Evolutionary conservation across 1,140 invertebrate genomes (phyloP).

Genomic region (Hesperophylax magnus): DNA sequence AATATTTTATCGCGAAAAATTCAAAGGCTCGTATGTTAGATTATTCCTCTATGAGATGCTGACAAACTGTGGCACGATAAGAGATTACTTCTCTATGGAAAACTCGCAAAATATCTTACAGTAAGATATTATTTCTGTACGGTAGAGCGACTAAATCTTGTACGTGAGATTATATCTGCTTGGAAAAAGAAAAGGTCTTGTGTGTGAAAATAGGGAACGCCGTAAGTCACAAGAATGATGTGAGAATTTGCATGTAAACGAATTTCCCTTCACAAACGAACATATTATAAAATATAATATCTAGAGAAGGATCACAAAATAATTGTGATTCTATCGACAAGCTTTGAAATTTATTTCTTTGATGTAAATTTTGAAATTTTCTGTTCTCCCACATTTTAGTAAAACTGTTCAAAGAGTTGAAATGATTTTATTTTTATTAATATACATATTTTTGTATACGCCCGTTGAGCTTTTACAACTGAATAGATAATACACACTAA

Average conservation of each 20-base stretch:
- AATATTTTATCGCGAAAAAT: conserved; percentile 1
- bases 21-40: not conserved
- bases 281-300: not conserved
- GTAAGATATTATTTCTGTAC: no score
- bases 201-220: not conserved
- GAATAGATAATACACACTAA: no score
- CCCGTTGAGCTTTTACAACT: no score
- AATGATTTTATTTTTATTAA: no score
- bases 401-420: not conserved
- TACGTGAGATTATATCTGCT: no score
- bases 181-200: no score
- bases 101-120: no score
- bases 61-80: no score
- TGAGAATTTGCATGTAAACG: conserved; percentile 10
- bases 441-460: no score
- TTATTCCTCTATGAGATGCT: not conserved
- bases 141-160: no score
- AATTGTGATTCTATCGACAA: not conserved
- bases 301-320: not conserved
- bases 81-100: no score
- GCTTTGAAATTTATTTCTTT: conserved; percentile 22
- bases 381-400: not conserved
- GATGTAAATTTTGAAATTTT: not conserved
- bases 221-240: not conserved
- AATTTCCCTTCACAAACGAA: not conserved